These are phyloP conservation scores for Habropoda laboriosa DNA, from an alignment of 1,140 invertebrate species.

Conservation along the genomic window DNA sequence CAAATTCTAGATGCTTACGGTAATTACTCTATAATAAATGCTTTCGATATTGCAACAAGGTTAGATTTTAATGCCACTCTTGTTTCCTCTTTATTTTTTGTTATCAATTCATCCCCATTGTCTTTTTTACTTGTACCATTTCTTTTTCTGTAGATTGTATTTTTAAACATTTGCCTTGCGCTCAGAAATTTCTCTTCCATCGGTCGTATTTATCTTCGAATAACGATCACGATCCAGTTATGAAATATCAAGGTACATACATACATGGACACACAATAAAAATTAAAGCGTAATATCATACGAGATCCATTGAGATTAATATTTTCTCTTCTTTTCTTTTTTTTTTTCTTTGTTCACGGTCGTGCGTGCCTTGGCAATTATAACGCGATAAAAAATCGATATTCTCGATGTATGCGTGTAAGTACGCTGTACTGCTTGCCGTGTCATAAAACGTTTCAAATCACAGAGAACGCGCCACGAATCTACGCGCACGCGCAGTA, in stretches of 20 bases:
- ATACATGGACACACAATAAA: constrained; percentile 3
- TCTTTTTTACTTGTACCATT: neutral
- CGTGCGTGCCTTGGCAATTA: constrained; percentile 23
- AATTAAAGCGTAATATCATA: constrained; percentile 33
- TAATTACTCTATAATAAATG: constrained; percentile 6
- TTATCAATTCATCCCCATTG: too few relatives aligned
- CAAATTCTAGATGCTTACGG: too few relatives aligned
- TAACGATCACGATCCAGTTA: neutral
- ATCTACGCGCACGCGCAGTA: neutral
- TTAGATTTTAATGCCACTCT: too few relatives aligned
- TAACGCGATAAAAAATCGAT: constrained; percentile 25
- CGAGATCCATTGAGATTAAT: constrained; percentile 19
- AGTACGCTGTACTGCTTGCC: neutral
- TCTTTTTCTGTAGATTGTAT: too few relatives aligned
- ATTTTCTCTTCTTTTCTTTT: too few relatives aligned
- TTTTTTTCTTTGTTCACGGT: too few relatives aligned
- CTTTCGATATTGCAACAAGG: neutral
- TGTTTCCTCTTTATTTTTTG: neutral
- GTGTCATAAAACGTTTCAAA: neutral
- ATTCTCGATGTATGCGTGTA: constrained; percentile 13
- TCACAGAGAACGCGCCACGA: neutral
- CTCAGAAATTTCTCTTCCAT: too few relatives aligned
- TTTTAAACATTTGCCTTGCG: too few relatives aligned
- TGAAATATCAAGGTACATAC: constrained; percentile 15
- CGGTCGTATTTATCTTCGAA: constrained; percentile 34